phyloP scores from a whole-genome alignment of 2,113 vertebrate genomes.

The Micromys minutus region DNA sequence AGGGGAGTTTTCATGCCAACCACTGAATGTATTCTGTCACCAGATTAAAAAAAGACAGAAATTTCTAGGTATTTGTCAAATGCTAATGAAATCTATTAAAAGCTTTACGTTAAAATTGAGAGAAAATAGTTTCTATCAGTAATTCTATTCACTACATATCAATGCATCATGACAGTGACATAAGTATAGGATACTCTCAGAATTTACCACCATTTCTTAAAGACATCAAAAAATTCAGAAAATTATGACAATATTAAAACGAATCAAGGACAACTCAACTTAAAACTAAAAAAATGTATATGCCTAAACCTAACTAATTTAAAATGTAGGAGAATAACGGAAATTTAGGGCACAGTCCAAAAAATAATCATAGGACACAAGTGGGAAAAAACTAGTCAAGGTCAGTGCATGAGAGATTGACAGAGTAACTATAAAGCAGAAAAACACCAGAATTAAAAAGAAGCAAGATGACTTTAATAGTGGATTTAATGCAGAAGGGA shows the following conservation, averaged over 20 bases:
- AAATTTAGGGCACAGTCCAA: neutral
- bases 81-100: neutral
- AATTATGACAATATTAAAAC: neutral
- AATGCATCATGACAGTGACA: neutral
- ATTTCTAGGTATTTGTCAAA: neutral
- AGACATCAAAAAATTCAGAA: neutral
- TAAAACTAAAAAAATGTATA: neutral
- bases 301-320: neutral
- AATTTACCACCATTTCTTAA: neutral
- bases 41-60: neutral
- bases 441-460: neutral
- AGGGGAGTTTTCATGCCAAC: neutral
- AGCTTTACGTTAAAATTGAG: neutral
- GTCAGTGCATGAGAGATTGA: neutral
- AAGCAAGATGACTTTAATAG: no score
- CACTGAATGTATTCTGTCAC: neutral
- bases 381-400: neutral
- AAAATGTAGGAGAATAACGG: neutral
- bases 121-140: neutral
- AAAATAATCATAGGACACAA: neutral
- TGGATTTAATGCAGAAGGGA: constrained; percentile 96
- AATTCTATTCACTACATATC: neutral
- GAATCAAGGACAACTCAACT: neutral
- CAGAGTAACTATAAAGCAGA: neutral
- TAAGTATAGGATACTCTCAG: neutral